Evolutionary conservation across 2,113 vertebrate genomes (phyloP).

Genomic region (Phylloscopus whistleri): DNA sequence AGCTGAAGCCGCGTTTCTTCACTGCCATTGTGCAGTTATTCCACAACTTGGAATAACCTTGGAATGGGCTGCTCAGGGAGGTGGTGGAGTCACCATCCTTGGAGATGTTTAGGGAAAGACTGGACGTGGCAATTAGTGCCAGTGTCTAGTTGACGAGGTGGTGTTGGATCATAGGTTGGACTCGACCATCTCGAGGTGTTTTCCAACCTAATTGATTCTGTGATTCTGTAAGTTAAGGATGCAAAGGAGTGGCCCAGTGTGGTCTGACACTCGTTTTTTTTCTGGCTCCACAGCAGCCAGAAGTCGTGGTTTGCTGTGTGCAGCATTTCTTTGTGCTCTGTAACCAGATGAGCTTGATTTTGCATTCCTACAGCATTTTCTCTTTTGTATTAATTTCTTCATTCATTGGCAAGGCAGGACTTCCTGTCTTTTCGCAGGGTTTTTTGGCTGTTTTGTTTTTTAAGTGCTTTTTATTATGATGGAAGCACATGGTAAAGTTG

Average conservation of each 20-base stretch:
- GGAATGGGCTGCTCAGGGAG: not conserved
- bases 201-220: not conserved
- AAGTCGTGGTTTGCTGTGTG: not conserved
- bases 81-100: not conserved
- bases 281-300: not conserved
- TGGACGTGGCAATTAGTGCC: not conserved
- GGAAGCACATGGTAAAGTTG: not conserved
- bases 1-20: not conserved
- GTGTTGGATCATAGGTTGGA: not conserved
- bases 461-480: not conserved
- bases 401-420: accelerated
- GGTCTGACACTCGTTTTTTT: accelerated
- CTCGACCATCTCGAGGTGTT: not conserved
- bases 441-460: not conserved
- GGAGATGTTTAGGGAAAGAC: not conserved
- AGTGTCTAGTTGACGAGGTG: no score
- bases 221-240: not conserved
- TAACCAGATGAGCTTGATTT: not conserved
- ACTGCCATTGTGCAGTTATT: not conserved
- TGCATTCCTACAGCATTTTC: accelerated
- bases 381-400: not conserved
- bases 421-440: accelerated
- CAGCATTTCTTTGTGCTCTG: accelerated
- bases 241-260: not conserved
- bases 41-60: not conserved